These are phyloP conservation scores for Carabus problematicus DNA, from an alignment of 2,888 invertebrate genomes.

Conservation along the genomic window DNA sequence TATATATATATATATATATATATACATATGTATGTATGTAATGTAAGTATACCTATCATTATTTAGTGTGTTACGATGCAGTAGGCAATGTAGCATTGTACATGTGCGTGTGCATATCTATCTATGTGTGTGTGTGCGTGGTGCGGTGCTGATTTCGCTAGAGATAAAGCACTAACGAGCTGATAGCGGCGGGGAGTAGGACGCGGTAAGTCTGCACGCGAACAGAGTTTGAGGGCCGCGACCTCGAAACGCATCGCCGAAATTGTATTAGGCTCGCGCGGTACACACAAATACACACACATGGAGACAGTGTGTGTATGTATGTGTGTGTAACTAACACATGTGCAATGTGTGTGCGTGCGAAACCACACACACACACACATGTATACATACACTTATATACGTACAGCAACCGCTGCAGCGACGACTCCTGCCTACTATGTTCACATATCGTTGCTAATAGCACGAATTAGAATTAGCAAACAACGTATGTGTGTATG, in stretches of 20 bases:
- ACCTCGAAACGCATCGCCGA: constrained; percentile 43
- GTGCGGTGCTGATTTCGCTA: constrained; percentile 3
- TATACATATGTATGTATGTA: no score
- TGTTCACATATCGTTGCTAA: no score
- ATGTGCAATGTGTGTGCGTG: not conserved
- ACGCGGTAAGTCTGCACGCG: constrained; percentile 18
- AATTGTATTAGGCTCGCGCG: constrained; percentile 37
- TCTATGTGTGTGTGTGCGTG: not conserved
- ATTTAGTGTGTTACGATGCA: no score
- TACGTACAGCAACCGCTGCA: no score
- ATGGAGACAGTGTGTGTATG: not conserved
- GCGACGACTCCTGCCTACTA: no score
- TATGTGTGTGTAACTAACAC: not conserved
- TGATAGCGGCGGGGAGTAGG: constrained; percentile 8
- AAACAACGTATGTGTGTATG: no score
- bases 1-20: no score
- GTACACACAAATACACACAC: not conserved
- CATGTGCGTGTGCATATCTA: not conserved
- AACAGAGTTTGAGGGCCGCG: constrained; percentile 26
- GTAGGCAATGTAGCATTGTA: no score
- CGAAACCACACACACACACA: no score
- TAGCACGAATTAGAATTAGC: no score
- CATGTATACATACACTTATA: no score
- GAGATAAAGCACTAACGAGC: constrained; percentile 16
- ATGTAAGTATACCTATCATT: no score